phyloP scores from a whole-genome alignment of 2,888 invertebrate genomes.

The Drosophila sordidula region DNA sequence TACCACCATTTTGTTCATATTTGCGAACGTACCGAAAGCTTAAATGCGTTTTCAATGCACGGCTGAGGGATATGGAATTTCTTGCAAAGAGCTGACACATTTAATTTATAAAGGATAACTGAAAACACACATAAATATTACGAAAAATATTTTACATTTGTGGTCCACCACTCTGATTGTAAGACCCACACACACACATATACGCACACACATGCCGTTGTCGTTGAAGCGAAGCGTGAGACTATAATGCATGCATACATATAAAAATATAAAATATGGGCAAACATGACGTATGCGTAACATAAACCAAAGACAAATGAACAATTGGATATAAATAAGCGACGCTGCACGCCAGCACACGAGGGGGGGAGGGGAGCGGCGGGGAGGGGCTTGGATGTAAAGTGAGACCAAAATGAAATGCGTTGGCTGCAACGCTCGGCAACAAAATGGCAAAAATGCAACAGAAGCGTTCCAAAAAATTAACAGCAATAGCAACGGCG shows the following conservation, averaged over 20 bases:
- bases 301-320: conserved; percentile 81
- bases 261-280: conserved; percentile 75
- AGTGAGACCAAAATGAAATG: conserved; percentile 62
- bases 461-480: conserved; percentile 73
- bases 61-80: conserved; percentile 28
- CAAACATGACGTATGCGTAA: conserved; percentile 81
- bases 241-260: conserved; percentile 38
- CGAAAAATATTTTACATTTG: conserved; percentile 74
- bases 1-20: conserved; percentile 7
- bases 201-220: conserved; percentile 15
- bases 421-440: conserved; percentile 26
- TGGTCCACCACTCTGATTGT: conserved; percentile 61
- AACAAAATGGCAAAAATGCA: conserved; percentile 67
- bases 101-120: conserved; percentile 65
- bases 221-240: conserved; percentile 15
- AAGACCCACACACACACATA: conserved; percentile 33
- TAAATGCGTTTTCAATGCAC: conserved; percentile 39
- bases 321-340: conserved; percentile 81
- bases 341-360: conserved; percentile 46
- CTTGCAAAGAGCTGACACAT: conserved; percentile 50
- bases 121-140: conserved; percentile 72
- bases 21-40: conserved; percentile 2
- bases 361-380: conserved; percentile 8
- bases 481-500: conserved; percentile 59
- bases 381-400: conserved; percentile 9